A percentile compares a stretch with the other conserved stretches of the same genome.
Conservation (phyloP, 1,140 invertebrate species). For the Ganaspis sp. region DNA sequence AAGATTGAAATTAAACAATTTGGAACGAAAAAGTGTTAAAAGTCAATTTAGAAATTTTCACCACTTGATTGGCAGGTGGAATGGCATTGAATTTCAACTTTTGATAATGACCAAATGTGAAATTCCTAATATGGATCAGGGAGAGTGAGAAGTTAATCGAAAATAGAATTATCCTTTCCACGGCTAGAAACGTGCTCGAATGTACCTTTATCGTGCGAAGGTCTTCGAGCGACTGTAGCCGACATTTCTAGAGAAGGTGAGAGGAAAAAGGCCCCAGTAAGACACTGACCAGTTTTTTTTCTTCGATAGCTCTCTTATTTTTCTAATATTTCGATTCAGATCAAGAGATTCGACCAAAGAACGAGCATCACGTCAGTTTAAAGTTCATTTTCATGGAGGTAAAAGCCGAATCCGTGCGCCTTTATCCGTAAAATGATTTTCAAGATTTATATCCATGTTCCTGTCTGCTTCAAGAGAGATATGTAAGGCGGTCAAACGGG, state of each 20-base stretch:
- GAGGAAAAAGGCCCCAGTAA: conserved; percentile 37
- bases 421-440: conserved; percentile 1
- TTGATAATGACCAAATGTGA: conserved; percentile 5
- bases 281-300: conserved; percentile 47
- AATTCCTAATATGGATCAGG: conserved; percentile 16
- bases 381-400: conserved; percentile 51
- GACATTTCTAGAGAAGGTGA: conserved; percentile 32
- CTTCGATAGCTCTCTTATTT: conserved; percentile 44
- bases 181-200: conserved; percentile 5
- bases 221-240: conserved; percentile 43
- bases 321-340: conserved; percentile 41
- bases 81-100: background rate
- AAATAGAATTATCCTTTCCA: conserved; percentile 28
- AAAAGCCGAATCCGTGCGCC: background rate
- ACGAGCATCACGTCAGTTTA: conserved; percentile 47
- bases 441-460: conserved; percentile 13
- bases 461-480: background rate
- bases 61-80: background rate
- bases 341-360: conserved; percentile 39
- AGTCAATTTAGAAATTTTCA: background rate
- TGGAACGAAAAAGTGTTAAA: background rate
- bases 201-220: conserved; percentile 38
- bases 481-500: background rate
- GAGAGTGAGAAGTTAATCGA: conserved; percentile 18
- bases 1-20: background rate